Percentiles rank a stretch among this genome's conserved stretches.
phyloP scores from a whole-genome alignment of 2,888 invertebrate genomes.

The Eledona agricola region DNA sequence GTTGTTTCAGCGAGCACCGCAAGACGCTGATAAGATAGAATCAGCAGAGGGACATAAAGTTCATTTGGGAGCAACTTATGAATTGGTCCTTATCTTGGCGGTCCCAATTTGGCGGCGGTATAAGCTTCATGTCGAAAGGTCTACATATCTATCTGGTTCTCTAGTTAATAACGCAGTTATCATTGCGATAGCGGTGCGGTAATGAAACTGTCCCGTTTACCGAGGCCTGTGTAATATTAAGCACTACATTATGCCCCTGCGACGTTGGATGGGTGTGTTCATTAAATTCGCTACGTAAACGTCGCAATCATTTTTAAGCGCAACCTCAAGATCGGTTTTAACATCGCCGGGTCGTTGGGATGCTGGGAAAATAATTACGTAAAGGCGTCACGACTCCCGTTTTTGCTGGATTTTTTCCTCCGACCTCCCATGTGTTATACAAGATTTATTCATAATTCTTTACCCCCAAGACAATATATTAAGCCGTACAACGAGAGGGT shows the following conservation, averaged over 20 bases:
- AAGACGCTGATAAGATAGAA: constrained; percentile 30
- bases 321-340: no score
- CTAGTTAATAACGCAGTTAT: constrained; percentile 57
- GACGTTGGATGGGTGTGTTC: constrained; percentile 41
- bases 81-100: constrained; percentile 45
- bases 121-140: constrained; percentile 54
- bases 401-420: constrained; percentile 13
- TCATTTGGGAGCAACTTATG: constrained; percentile 43
- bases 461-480: constrained; percentile 18
- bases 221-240: constrained; percentile 56
- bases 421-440: constrained; percentile 17
- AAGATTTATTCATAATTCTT: constrained; percentile 21
- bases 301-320: no score
- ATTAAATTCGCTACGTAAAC: constrained; percentile 42
- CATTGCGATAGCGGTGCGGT: constrained; percentile 55
- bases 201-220: constrained; percentile 58
- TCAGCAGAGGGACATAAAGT: constrained; percentile 39
- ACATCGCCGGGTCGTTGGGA: no score
- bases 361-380: no score
- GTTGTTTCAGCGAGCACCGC: constrained; percentile 12
- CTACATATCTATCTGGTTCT: constrained; percentile 54
- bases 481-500: constrained; percentile 10
- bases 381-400: no score
- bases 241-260: constrained; percentile 53
- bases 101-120: constrained; percentile 43